phyloP scores from a whole-genome alignment of 2,113 vertebrate species.

The Microcebus ravelobensis region DNA sequence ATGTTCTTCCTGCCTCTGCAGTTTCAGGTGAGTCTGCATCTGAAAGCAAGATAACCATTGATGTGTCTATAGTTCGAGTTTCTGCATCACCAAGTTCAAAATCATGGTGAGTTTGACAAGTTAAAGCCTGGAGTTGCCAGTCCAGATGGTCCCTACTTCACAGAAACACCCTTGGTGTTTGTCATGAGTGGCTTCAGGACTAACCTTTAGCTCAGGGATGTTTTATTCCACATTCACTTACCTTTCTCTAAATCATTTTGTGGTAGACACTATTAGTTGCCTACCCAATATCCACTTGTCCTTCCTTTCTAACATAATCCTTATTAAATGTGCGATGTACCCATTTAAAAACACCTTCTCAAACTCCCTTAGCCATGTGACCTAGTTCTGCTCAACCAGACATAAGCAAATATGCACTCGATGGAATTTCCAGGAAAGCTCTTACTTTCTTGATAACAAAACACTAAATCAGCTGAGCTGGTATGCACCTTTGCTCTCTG shows the following conservation, averaged over 20 bases:
- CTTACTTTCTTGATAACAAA: constrained; percentile 1
- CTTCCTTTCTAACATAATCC: neutral
- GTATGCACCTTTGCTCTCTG: neutral
- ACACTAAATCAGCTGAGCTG: neutral
- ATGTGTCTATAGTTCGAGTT: neutral
- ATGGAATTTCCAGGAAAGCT: neutral
- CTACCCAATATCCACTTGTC: neutral
- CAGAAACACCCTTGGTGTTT: neutral
- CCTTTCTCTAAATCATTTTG: neutral
- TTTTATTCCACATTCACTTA: neutral
- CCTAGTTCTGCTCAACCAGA: neutral
- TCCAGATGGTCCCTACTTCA: neutral
- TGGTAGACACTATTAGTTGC: neutral
- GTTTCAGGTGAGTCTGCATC: neutral
- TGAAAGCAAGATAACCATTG: neutral
- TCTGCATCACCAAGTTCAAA: neutral
- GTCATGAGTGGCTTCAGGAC: neutral
- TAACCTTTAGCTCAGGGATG: neutral
- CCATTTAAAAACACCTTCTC: neutral
- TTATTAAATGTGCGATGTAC: neutral
- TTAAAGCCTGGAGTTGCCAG: neutral
- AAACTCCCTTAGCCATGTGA: neutral
- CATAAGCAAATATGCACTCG: neutral
- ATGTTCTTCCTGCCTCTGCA: neutral
- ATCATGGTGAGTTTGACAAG: neutral